Base-by-base conservation (phyloP, 2,888 invertebrate species). In the Sesamia inferens region DNA sequence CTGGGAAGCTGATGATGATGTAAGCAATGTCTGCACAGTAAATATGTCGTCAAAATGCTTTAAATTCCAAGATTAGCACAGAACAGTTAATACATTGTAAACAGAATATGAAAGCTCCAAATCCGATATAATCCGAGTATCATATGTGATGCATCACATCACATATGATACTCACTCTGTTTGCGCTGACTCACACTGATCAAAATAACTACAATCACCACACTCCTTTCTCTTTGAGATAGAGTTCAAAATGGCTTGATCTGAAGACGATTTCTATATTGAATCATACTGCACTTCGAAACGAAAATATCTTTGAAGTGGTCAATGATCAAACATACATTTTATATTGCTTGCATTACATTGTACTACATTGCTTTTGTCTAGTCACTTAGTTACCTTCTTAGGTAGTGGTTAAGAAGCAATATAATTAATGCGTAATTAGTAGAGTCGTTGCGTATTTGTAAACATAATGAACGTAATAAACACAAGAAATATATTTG, bases 101-200 rank as follows among this genome's bases (percentile, higher is more conserved):
- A 84, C 81, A 81, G 84, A 79, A 79, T 73, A 48, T 64, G 73
- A 71, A 84, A 84, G 71, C 58, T 39, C 64, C 63, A 69, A 81
- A 81, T 81, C 73, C 69, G n/a, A n/a, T n/a, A n/a, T n/a, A n/a
- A n/a, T n/a, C n/a, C n/a, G n/a, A n/a, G n/a, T n/a, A n/a, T n/a
- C n/a, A n/a, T n/a, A n/a, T n/a, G n/a, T 83, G 78, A 84, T 82
- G 82, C 82, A 84, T 77, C 57, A 69, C 31, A n/a, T n/a, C 31
- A 31, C 82, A 82, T 76, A 76, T 82, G 77, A 71, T n/a, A 2
- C 39, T 57, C 68, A 83, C 72, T 68, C 71, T 75, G 71, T 72
- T 5, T 55, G 55, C 66, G 61, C 68, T 82, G 82, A 82, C 63
- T 82, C 81, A 80, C 24, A 13, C 11, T 48, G 61, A 47, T 57